Base-by-base conservation (phyloP, 37 sponge, comb jelly and placozoan genomes). In the Aphrocallistes beatrix region DNA sequence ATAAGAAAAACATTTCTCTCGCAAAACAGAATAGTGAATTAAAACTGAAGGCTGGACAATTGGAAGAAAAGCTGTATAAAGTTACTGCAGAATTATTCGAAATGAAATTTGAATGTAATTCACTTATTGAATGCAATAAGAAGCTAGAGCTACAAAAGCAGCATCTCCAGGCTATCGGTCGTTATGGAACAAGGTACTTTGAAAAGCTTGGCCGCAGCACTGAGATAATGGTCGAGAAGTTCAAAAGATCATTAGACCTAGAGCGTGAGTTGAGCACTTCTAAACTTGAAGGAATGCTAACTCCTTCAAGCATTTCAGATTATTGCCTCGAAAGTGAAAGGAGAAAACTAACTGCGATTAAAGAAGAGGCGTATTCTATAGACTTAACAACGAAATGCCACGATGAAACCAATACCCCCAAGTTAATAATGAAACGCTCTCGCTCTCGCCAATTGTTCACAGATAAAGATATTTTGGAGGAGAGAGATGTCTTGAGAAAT, bases 21-120 rank as follows among this genome's bases (percentile, higher is more conserved):
- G 75, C 75, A 25, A 60, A 60, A 60, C 75, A 60, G 75, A 60
- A 60, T 13, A 60, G 75, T 13, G 75, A 60, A 60, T 60, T 60
- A 30, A 60, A 60, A 13, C 10, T 60, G n/a, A 60, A 13, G n/a
- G 75, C n/a, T 3, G 75, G 28, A 25, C 75, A 25, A 19, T 13
- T 60, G n/a, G 75, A 60, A 30, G 75, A 60, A 60, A 60, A 30
- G n/a, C 25, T 60, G 17, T 25, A 60, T 60, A 13, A 3, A 32
- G n/a, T 60, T 60, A 60, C 10, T 32, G 34, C 6, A 25, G 75
- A 60, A 60, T 30, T 60, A 32, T 3, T 60, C n/a, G 75, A 60
- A 13, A 25, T 30, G 28, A 60, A 60, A 60, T 60, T 60, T 60
- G 75, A 60, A 60, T 60, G 75, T 60, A 60, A 60, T 60, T 60